Base-by-base conservation (phyloP, 2,113 vertebrate species). In the Oreochromis spilurus region DNA sequence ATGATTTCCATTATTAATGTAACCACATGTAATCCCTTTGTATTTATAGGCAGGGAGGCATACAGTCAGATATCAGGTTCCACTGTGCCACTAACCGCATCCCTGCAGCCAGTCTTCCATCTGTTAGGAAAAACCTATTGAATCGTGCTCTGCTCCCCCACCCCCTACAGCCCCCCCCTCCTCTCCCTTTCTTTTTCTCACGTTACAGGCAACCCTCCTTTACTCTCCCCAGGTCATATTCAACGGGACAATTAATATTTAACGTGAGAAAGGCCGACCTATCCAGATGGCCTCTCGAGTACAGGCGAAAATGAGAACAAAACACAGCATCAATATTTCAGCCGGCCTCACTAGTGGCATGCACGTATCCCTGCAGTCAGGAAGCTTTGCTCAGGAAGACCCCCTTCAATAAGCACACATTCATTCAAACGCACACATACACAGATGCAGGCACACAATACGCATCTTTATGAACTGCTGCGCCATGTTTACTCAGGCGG, bases 251-350 rank as follows among this genome's bases (percentile, higher is more conserved):
- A 90, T 95, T 72, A 93, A 95, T 94, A 93, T 94, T 95, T 95
- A 88, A 95, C 70, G 34, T 93, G 93, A 91, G 92, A 95, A 94
- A 87, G 67, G 80, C 57, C 17, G 78, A 87, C 84, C 75, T 78
- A 50, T 89, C 94, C 94, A 94, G 93, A 94, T 94, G 94, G 94
- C 90, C 85, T 79, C 83, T 94, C 88, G 88, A 93, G 90, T 89
- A 67, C 70, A 80, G 81, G 82, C 92, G 86, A 94, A 93, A 93
- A 79, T 65, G 17, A 88, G 87, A 88, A 90, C 90, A 93, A 94
- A 95, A 94, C 84, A 86, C 85, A 53, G 57, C 92, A 95, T 95
- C 84, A 93, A 95, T 95, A 94, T 96, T 96, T 95, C 70, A 96
- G 80, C 36, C 77, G 1, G 57, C 19, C 29, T 75, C 43, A 81